Evolutionary conservation across 2,888 invertebrate genomes (phyloP), one percentile per base, ranked within the genome.

Genomic region (Dorcus parallelipipedus): DNA sequence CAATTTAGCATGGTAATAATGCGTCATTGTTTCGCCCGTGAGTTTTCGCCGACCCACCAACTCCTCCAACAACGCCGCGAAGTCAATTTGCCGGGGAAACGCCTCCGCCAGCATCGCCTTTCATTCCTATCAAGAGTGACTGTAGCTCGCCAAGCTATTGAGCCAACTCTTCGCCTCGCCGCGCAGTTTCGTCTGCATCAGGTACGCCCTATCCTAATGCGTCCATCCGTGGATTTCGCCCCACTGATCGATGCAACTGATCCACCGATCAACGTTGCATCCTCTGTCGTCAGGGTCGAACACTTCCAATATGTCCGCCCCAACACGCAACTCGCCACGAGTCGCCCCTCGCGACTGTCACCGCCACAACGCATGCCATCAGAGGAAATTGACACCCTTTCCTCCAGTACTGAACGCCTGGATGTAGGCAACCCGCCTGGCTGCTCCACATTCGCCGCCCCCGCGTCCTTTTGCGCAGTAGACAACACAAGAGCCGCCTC

Each of bases 1-100:
- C 65, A 52, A 61, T 68, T 5, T 71, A 47, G 7, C 68, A 45
- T 33, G 69, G 64, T 51, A 72, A 48, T 72, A 73, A 40, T 64
- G 67, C 3, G 69, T 66, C 70, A 71, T 72, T 2, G 67, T 63
- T 53, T n/a, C n/a, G n/a, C n/a, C n/a, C n/a, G n/a, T n/a, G n/a
- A n/a, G n/a, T n/a, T n/a, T n/a, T n/a, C n/a, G 63, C 41, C 69
- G 56, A 7, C 52, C 48, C 10, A 70, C 42, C 69, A 73, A 68
- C 8, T 54, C 57, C 57, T 71, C 71, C 9, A 72, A 52, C 2
- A 40, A 49, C 10, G 66, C 64, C 1, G 64, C 69, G 45, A 51
- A 71, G 26, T 70, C 70, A 0, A 51, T 56, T 0, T 66, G 65
- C 39, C 69, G 52, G 1, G 62, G 64, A 42, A 66, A 66, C 26